These are phyloP conservation scores for Sinopyrophorus schimmeli DNA, from an alignment of 2,888 invertebrate species.

Conservation along the genomic window DNA sequence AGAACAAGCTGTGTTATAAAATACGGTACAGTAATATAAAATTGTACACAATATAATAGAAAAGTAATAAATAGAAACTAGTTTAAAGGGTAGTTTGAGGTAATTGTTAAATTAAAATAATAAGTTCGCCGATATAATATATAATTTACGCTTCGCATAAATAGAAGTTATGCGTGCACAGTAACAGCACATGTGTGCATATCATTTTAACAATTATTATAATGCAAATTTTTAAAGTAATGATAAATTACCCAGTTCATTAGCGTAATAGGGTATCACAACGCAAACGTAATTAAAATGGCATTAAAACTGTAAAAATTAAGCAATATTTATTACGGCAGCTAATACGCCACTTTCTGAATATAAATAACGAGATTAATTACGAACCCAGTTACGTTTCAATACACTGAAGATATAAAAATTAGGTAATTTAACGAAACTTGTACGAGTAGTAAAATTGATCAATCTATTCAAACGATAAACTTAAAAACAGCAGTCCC, in stretches of 20 bases:
- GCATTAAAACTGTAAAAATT: constrained; percentile 20
- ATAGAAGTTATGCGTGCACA: constrained; percentile 29
- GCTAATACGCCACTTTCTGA: too few relatives aligned
- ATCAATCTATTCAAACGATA: too few relatives aligned
- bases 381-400: too few relatives aligned
- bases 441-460: too few relatives aligned
- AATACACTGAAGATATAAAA: too few relatives aligned
- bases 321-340: constrained; percentile 14
- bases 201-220: constrained; percentile 41
- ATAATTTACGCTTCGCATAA: constrained; percentile 16
- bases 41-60: constrained; percentile 19
- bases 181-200: too few relatives aligned
- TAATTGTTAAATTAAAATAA: constrained; percentile 25
- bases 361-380: too few relatives aligned
- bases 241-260: constrained; percentile 42
- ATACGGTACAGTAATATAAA: constrained; percentile 21
- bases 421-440: too few relatives aligned
- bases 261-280: constrained; percentile 38
- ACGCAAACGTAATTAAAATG: constrained; percentile 33
- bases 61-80: constrained; percentile 24
- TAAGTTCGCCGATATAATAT: constrained; percentile 9
- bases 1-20: constrained; percentile 30
- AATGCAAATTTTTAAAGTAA: constrained; percentile 41
- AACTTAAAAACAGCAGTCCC: too few relatives aligned
- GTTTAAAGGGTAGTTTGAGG: constrained; percentile 16